Evolutionary conservation across 2,888 invertebrate species (phyloP).

Genomic region (Thymelicus sylvestris): DNA sequence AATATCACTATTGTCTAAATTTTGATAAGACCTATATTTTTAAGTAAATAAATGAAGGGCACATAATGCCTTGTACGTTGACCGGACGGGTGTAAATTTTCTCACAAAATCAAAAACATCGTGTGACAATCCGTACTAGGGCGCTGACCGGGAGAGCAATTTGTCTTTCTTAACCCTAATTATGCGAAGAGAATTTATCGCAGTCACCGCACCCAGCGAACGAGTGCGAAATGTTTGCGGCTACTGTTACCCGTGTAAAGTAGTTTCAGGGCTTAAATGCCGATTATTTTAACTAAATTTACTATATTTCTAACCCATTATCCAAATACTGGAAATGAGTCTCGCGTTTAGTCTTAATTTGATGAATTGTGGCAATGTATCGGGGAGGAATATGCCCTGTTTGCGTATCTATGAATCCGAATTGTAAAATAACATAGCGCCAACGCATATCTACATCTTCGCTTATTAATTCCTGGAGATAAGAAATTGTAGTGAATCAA

Average conservation of each 20-base stretch:
- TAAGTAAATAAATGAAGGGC: not conserved
- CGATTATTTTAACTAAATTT: slow-evolving; percentile 29
- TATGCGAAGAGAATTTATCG: slow-evolving; percentile 75
- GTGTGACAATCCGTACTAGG: slow-evolving; percentile 39
- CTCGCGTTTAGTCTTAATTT: not conserved
- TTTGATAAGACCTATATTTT: too few relatives aligned
- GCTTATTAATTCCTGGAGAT: too few relatives aligned
- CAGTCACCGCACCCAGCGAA: slow-evolving; percentile 54
- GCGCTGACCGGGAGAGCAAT: slow-evolving; percentile 59
- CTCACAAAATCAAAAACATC: slow-evolving; percentile 39
- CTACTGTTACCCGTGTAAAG: slow-evolving; percentile 26
- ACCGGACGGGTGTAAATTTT: slow-evolving; percentile 3
- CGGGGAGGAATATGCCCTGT: too few relatives aligned
- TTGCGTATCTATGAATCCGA: too few relatives aligned
- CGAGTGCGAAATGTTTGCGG: slow-evolving; percentile 44
- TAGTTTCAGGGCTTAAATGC: slow-evolving; percentile 27
- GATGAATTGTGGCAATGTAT: not conserved
- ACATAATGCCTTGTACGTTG: not conserved
- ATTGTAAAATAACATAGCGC: too few relatives aligned
- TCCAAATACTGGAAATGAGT: not conserved
- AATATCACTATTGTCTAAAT: too few relatives aligned
- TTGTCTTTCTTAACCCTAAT: slow-evolving; percentile 75
- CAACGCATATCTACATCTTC: too few relatives aligned
- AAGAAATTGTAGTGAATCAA: too few relatives aligned
- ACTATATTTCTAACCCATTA: not conserved